A percentile compares a stretch with the other conserved stretches of the same genome.
These are phyloP conservation scores for Euwallacea similis DNA, from an alignment of 1,140 invertebrate species.

Conservation along the genomic window DNA sequence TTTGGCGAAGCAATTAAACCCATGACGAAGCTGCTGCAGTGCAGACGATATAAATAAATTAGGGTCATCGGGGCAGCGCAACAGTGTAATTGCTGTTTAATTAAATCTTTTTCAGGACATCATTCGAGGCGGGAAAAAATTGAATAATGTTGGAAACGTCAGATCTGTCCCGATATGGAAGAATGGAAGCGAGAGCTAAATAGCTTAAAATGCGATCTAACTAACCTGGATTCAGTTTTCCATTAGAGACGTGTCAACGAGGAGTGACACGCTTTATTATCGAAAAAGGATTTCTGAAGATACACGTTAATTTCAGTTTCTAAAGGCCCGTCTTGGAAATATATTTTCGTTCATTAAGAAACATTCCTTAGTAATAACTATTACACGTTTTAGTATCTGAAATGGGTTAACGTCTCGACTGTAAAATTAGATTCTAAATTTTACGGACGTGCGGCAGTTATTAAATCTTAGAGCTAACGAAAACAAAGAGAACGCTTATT, in stretches of 20 bases:
- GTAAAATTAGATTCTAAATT: too few relatives aligned
- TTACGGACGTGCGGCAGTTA: too few relatives aligned
- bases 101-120: constrained; percentile 1
- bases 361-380: too few relatives aligned
- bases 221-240: constrained; percentile 7
- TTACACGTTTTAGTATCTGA: too few relatives aligned
- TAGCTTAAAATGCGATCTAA: constrained; percentile 12
- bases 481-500: too few relatives aligned
- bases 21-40: neutral
- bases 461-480: too few relatives aligned
- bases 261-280: neutral
- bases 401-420: too few relatives aligned
- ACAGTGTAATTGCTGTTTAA: constrained; percentile 12
- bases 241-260: constrained; percentile 9
- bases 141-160: constrained; percentile 4
- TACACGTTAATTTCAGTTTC: too few relatives aligned
- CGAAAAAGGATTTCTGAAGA: too few relatives aligned
- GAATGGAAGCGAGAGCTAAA: neutral
- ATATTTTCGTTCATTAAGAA: too few relatives aligned
- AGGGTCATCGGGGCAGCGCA: neutral
- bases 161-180: constrained; percentile 3
- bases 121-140: constrained; percentile 8
- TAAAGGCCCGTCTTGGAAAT: too few relatives aligned
- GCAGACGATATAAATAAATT: constrained; percentile 3
- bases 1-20: too few relatives aligned